Conservation (phyloP, 2,113 vertebrate genomes). For the Crotalus helleri region DNA sequence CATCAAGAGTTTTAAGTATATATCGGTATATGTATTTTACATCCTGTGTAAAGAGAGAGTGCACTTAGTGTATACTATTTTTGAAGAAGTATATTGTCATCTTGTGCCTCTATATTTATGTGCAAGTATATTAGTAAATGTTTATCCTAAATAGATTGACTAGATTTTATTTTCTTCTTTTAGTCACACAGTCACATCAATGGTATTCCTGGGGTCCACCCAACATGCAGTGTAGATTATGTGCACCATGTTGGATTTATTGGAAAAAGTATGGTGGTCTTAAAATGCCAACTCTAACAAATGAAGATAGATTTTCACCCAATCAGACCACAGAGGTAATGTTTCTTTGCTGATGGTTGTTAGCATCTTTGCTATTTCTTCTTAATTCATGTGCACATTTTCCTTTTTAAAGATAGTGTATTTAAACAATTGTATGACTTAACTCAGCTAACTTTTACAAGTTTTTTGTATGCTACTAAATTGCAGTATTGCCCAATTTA, state of each 20-base stretch:
- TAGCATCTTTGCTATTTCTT: neutral
- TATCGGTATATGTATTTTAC: neutral
- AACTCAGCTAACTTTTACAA: neutral
- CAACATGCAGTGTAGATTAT: slow-evolving; percentile 95
- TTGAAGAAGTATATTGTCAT: neutral
- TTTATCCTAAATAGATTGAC: neutral
- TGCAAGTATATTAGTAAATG: neutral
- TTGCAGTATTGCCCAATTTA: neutral
- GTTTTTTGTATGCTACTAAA: neutral
- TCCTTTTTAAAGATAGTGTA: neutral
- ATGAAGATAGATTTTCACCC: slow-evolving; percentile 86
- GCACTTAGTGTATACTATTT: neutral
- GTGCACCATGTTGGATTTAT: slow-evolving; percentile 95
- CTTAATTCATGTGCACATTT: neutral
- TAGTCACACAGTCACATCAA: slow-evolving; percentile 92
- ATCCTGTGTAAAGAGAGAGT: neutral
- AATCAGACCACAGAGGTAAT: slow-evolving; percentile 81
- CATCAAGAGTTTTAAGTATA: neutral
- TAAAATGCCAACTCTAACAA: slow-evolving; percentile 95
- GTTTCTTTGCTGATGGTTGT: neutral
- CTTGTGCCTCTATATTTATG: neutral
- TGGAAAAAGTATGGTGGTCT: slow-evolving; percentile 98
- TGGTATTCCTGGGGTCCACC: slow-evolving; percentile 99
- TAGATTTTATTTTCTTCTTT: slow-evolving; percentile 27
- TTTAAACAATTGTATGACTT: neutral